A percentile compares a stretch with the other conserved stretches of the same genome.
These are phyloP conservation scores for Serranus cabrilla DNA, from an alignment of 2,797 vertebrate species.

Conservation along the genomic window DNA sequence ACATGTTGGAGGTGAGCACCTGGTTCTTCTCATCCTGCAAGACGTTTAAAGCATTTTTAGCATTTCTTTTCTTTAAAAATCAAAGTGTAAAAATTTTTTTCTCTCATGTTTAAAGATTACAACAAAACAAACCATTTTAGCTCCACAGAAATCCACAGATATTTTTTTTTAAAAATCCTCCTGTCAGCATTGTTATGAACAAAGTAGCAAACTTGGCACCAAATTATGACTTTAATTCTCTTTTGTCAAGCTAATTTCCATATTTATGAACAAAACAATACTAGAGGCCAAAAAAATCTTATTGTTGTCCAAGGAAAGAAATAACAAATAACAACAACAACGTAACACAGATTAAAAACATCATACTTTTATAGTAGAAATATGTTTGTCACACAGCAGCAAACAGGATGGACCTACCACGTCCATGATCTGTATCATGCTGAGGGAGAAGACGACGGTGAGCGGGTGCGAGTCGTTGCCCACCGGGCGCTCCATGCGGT, in stretches of 20 bases:
- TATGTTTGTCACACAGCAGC: too few relatives aligned
- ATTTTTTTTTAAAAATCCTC: neutral
- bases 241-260: constrained; percentile 10
- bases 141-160: neutral
- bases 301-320: neutral
- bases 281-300: neutral
- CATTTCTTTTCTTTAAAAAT: neutral
- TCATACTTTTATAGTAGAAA: too few relatives aligned
- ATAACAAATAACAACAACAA: too few relatives aligned
- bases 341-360: neutral
- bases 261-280: neutral
- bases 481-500: constrained; percentile 95
- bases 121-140: neutral
- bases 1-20: constrained; percentile 87
- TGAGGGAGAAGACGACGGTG: constrained; percentile 92
- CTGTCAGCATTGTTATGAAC: neutral
- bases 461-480: constrained; percentile 95
- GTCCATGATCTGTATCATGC: constrained; percentile 97
- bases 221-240: neutral
- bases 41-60: constrained; percentile 28
- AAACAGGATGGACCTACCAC: constrained; percentile 88
- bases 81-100: neutral
- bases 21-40: constrained; percentile 90
- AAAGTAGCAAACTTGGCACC: neutral
- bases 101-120: neutral